phyloP scores from a whole-genome alignment of 2,113 vertebrate species.

The Prunella fulvescens region DNA sequence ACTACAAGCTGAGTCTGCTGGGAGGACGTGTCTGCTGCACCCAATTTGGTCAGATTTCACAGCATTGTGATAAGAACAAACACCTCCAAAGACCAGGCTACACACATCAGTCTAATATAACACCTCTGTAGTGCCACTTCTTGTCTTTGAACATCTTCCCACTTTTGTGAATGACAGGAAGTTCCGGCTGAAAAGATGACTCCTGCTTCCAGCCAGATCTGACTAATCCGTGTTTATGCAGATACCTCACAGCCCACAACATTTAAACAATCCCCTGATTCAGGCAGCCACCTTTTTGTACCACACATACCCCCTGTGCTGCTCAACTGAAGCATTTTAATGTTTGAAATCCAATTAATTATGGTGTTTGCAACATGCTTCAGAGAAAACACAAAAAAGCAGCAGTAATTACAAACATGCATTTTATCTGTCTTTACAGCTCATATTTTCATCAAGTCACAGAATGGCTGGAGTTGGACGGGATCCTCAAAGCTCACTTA shows the following conservation, averaged over 20 bases:
- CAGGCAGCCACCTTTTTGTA: background rate
- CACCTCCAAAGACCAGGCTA: background rate
- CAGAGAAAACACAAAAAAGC: background rate
- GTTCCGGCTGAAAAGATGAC: background rate
- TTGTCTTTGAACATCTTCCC: background rate
- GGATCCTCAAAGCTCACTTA: background rate
- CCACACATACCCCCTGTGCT: background rate
- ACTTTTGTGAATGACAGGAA: background rate
- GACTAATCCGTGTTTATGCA: background rate
- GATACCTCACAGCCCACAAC: background rate
- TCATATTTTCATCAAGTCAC: background rate
- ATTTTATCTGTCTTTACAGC: background rate
- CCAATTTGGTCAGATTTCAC: background rate
- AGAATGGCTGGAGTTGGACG: background rate
- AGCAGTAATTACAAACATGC: background rate
- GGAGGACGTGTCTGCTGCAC: background rate
- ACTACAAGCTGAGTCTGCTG: background rate
- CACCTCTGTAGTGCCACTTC: background rate
- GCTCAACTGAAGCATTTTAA: background rate
- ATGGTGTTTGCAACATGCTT: background rate
- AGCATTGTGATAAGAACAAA: background rate
- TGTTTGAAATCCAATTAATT: constrained; percentile 26
- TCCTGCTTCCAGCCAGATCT: background rate
- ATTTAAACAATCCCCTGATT: background rate
- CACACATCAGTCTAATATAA: background rate